Conservation (phyloP, 2,113 vertebrate species). For the Cyphomyrus discorhynchus region DNA sequence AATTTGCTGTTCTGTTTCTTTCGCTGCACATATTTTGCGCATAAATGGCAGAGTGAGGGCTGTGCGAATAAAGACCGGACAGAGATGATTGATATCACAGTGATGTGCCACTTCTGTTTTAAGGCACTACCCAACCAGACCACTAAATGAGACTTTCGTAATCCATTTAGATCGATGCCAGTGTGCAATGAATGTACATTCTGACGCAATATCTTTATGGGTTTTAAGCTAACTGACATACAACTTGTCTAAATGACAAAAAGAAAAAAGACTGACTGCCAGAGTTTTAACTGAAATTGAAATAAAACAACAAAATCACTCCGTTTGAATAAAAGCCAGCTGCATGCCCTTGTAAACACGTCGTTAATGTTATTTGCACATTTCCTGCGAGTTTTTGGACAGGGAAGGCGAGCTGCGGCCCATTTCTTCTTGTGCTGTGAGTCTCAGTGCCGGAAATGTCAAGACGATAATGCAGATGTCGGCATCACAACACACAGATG, state of each 20-base stretch:
- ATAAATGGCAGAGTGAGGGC: neutral
- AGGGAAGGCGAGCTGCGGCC: neutral
- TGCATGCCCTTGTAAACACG: neutral
- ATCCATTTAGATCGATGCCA: neutral
- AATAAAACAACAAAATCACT: neutral
- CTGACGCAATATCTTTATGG: neutral
- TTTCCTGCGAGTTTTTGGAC: neutral
- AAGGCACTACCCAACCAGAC: neutral
- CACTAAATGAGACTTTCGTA: neutral
- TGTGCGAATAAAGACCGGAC: neutral
- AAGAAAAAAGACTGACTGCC: neutral
- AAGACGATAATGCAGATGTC: neutral
- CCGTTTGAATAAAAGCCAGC: neutral
- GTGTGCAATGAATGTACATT: neutral
- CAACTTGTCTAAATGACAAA: neutral
- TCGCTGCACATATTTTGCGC: neutral
- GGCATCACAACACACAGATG: neutral
- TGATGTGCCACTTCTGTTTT: neutral
- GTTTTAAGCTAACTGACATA: neutral
- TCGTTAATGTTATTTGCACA: neutral
- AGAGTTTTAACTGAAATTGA: neutral
- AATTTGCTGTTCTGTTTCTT: neutral
- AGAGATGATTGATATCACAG: neutral
- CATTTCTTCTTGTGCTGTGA: neutral
- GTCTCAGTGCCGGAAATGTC: neutral